phyloP scores from a whole-genome alignment of 1,140 invertebrate species.

The Ostrea denselamellosa region DNA sequence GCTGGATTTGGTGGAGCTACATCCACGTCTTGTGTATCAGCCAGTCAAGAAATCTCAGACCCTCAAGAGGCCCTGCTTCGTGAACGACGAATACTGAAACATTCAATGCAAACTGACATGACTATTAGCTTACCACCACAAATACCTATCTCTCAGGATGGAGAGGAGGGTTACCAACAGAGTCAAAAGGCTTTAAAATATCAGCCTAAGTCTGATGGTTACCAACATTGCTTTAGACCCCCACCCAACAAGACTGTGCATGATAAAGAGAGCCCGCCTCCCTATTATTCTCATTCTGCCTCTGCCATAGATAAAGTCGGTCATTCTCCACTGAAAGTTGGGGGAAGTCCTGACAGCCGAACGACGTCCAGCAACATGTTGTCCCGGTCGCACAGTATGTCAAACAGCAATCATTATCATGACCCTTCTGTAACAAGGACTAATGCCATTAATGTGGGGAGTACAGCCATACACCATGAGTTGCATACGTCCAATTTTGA shows the following conservation, averaged over 20 bases:
- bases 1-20: constrained; percentile 60
- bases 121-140: constrained; percentile 84
- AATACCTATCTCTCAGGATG: constrained; percentile 84
- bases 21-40: constrained; percentile 57
- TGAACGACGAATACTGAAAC: constrained; percentile 82
- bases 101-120: constrained; percentile 83
- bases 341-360: constrained; percentile 46
- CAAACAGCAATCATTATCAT: constrained; percentile 46
- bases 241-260: constrained; percentile 86
- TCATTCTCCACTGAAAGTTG: constrained; percentile 46
- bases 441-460: constrained; percentile 24
- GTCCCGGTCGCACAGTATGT: constrained; percentile 58
- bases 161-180: constrained; percentile 84
- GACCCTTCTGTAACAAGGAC: constrained; percentile 34
- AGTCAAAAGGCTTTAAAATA: constrained; percentile 83
- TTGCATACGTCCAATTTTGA: constrained; percentile 37
- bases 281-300: constrained; percentile 81
- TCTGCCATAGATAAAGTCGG: constrained; percentile 63
- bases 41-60: constrained; percentile 62
- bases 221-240: constrained; percentile 85
- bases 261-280: constrained; percentile 84
- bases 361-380: constrained; percentile 53
- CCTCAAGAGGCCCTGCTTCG: constrained; percentile 75
- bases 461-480: constrained; percentile 12
- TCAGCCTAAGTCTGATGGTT: constrained; percentile 84